phyloP scores from a whole-genome alignment of 2,797 vertebrate species.

The Ceyx erithaca region DNA sequence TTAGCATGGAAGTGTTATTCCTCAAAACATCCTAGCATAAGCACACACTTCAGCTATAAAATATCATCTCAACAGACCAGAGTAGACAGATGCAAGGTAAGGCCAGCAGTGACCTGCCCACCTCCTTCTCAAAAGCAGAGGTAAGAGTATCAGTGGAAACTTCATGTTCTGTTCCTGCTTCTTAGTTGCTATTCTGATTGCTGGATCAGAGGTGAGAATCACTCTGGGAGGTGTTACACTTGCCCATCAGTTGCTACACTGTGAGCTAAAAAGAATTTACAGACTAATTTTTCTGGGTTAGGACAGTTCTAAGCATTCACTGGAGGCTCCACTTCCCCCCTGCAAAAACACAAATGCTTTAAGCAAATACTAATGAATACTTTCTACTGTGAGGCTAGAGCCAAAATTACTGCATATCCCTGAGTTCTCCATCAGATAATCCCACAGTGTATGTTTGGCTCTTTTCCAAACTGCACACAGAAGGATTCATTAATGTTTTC shows the following conservation, averaged over 20 bases:
- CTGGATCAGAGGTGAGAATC: constrained; percentile 29
- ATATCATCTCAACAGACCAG: neutral
- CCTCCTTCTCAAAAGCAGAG: neutral
- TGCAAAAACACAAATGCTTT: neutral
- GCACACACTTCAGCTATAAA: neutral
- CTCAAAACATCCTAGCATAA: neutral
- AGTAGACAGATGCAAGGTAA: neutral
- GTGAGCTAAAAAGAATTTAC: neutral
- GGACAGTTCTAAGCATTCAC: neutral
- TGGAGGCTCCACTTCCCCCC: neutral
- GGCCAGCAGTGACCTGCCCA: neutral
- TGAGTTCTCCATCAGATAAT: neutral
- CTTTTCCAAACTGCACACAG: neutral
- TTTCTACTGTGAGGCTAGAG: neutral
- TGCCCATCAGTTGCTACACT: neutral
- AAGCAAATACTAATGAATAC: neutral
- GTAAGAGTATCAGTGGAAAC: neutral
- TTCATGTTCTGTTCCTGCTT: neutral
- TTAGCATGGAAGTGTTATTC: neutral
- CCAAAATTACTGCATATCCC: neutral
- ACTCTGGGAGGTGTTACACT: neutral
- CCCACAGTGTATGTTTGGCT: neutral
- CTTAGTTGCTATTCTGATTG: neutral
- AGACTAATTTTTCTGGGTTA: neutral
- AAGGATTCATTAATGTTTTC: neutral